These are phyloP conservation scores for Erebia aethiops DNA, from an alignment of 2,888 invertebrate species.

Conservation along the genomic window DNA sequence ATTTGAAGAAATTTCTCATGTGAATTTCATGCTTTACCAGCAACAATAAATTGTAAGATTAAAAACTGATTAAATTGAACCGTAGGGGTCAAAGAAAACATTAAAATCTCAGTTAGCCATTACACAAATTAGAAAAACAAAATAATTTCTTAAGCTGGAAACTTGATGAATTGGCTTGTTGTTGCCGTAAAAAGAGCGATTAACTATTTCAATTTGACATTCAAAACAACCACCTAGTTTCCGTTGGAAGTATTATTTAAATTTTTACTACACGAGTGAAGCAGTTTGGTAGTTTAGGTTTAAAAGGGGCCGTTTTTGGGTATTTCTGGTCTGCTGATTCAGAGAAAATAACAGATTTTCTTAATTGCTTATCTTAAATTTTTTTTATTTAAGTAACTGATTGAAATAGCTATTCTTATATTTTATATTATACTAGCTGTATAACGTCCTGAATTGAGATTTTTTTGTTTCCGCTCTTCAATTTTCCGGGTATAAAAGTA, in stretches of 20 bases:
- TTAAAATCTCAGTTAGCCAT: neutral
- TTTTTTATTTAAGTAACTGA: no score
- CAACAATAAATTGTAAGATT: conserved; percentile 12
- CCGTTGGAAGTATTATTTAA: neutral
- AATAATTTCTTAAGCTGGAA: neutral
- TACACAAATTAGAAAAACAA: neutral
- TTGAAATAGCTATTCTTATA: no score
- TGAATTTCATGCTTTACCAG: neutral
- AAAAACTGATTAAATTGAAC: conserved; percentile 11
- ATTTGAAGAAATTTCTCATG: neutral
- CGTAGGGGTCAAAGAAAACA: conserved; percentile 10
- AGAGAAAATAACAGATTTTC: no score
- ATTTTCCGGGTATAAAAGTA: no score
- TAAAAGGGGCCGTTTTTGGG: no score
- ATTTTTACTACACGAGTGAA: neutral
- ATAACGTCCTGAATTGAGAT: no score
- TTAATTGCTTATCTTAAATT: no score
- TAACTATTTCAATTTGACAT: neutral
- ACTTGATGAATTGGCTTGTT: conserved; percentile 12
- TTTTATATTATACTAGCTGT: no score
- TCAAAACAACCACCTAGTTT: neutral
- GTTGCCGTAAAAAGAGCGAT: conserved; percentile 1
- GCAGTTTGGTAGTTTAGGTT: no score
- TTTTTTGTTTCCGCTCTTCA: no score
- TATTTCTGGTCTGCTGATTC: no score